Base-by-base conservation (phyloP, 2,797 vertebrate species). In the Chloroceryle inda region DNA sequence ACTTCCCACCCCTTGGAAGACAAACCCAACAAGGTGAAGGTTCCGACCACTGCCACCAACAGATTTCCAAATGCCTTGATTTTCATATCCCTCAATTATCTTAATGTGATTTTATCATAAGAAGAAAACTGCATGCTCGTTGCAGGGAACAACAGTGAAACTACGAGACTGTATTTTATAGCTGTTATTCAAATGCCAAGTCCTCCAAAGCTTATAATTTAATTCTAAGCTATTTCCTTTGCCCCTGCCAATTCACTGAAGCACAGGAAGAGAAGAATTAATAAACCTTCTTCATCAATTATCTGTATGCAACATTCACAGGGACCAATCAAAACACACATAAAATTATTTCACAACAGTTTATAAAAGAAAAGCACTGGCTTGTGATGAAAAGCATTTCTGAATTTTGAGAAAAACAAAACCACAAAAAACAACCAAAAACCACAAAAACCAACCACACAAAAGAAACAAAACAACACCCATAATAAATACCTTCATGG, bases 191-290 rank as follows among this genome's bases (percentile, higher is more conserved):
- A 72, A 78, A 75, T 11, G 12, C 16, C 26, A 52, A 74, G 26
- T 44, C 14, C 10, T 11, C 5, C 40, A 72, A 74, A 78, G 35
- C 8, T 61, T 47, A 18, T 9, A 31, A 53, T 61, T 83, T 59
- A 33, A 67, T 89, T 64, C 72, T 58, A 62, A 71, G 6, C 24
- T 29, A 67, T 38, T 21, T 71, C 27, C 42, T 71, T 81, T 93
- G 45, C 63, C 12, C 56, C 15, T 90, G 85, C 56, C 95, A 94
- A 75, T 92, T 92, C 89, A 73, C 67, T 58, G 88, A 90, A 59
- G 55, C 52, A 79, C 78, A 89, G 8, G 66, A 77, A n/a, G 16
- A 89, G 93, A 74, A 96, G 49, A 95, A 94, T 81, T 96, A 93
- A 92, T 69, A 58, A 55, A 64, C 84, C 26, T 86, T 53, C 13